Conservation (phyloP, 1,140 invertebrate genomes). For the Limonius californicus region DNA sequence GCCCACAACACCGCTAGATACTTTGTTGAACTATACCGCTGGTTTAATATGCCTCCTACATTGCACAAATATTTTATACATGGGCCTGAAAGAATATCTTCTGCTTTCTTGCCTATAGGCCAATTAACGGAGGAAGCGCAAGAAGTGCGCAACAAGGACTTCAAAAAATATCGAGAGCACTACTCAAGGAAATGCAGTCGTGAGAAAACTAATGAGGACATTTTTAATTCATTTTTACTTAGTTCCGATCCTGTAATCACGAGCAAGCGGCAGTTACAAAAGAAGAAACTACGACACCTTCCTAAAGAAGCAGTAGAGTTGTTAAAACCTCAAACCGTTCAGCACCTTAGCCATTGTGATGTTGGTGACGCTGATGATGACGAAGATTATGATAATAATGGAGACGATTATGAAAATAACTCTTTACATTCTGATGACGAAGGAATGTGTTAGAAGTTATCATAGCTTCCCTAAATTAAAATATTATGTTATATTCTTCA, state of each 20-base stretch:
- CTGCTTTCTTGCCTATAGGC: constrained; percentile 22
- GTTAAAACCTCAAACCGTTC: not conserved
- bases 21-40: constrained; percentile 19
- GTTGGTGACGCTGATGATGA: not conserved
- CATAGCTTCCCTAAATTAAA: too few relatives aligned
- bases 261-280: not conserved
- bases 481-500: too few relatives aligned
- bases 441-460: too few relatives aligned
- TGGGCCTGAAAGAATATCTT: constrained; percentile 17
- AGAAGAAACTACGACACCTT: not conserved
- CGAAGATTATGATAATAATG: not conserved
- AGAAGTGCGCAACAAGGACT: constrained; percentile 17
- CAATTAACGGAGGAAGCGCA: constrained; percentile 17
- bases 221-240: constrained; percentile 9
- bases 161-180: constrained; percentile 2
- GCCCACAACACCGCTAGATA: constrained; percentile 18
- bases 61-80: constrained; percentile 22
- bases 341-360: not conserved
- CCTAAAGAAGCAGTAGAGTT: not conserved
- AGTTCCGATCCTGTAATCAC: constrained; percentile 15
- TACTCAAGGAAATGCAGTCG: constrained; percentile 6
- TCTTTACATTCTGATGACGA: too few relatives aligned
- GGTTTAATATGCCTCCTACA: constrained; percentile 25
- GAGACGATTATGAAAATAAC: not conserved
- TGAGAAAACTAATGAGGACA: constrained; percentile 12